Evolutionary conservation across 1,140 invertebrate genomes (phyloP).

Genomic region (Trichonephila clavata): DNA sequence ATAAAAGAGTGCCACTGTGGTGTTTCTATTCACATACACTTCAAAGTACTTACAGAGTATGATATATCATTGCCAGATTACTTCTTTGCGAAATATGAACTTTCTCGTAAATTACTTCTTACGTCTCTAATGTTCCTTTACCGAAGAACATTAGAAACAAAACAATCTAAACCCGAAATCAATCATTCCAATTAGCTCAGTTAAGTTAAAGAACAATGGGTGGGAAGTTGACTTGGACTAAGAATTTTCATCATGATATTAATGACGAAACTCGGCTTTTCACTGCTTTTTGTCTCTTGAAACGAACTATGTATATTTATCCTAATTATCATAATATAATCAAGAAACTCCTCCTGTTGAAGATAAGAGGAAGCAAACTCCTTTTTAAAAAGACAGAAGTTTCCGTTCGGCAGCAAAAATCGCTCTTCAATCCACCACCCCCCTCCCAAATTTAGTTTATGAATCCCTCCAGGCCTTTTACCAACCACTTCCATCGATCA

Average conservation of each 20-base stretch:
- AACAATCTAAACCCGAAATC: no score
- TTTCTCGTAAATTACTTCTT: no score
- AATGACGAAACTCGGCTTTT: neutral
- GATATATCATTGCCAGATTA: no score
- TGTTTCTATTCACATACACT: no score
- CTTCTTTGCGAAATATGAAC: no score
- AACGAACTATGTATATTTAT: neutral
- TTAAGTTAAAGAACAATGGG: neutral
- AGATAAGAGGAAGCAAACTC: neutral
- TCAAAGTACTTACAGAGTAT: no score
- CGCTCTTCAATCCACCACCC: neutral
- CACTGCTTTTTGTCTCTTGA: neutral
- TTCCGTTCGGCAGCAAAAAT: neutral
- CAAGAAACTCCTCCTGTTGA: neutral
- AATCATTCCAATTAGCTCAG: neutral
- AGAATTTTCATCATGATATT: neutral
- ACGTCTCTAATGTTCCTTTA: no score
- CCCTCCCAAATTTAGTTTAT: constrained; percentile 63
- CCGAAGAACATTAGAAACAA: no score
- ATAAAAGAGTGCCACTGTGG: no score
- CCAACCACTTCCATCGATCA: constrained; percentile 68
- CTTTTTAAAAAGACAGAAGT: neutral
- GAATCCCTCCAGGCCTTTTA: constrained; percentile 57
- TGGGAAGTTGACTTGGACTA: neutral
- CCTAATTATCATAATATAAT: constrained; percentile 4